A percentile compares a stretch with the other conserved stretches of the same genome.
Evolutionary conservation across 2,113 vertebrate species (phyloP).

Genomic region (Burhinus oedicnemus): DNA sequence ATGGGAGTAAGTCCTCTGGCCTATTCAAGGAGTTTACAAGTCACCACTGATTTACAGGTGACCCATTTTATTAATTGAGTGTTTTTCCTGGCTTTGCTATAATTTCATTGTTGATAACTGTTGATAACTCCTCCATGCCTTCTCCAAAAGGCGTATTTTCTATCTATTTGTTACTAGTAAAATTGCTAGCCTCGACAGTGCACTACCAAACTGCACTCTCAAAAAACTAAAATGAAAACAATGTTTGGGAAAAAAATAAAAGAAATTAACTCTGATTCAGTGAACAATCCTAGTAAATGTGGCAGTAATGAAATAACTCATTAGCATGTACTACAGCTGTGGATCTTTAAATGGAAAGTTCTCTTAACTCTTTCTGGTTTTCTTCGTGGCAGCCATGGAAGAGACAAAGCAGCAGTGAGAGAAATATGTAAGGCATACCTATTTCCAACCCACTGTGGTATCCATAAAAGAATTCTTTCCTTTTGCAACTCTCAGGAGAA

Average conservation of each 20-base stretch:
- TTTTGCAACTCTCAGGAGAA: not conserved
- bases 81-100: constrained; percentile 10
- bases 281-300: not conserved
- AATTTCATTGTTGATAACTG: not conserved
- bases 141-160: not conserved
- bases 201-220: not conserved
- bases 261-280: not conserved
- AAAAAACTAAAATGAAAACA: not conserved
- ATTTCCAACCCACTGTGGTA: rapidly evolving
- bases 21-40: constrained; percentile 70
- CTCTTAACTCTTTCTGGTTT: not conserved
- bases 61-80: constrained; percentile 76
- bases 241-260: not conserved
- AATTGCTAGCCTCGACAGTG: not conserved
- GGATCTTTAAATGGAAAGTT: not conserved
- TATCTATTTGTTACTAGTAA: not conserved
- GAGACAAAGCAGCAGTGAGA: not conserved
- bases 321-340: not conserved
- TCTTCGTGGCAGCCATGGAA: not conserved
- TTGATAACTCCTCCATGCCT: not conserved
- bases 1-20: constrained; percentile 77
- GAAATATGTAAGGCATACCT: not conserved
- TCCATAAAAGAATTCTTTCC: not conserved
- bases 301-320: not conserved
- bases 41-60: constrained; percentile 76